Conservation (phyloP, 2,113 vertebrate species). For the Pongo pygmaeus region DNA sequence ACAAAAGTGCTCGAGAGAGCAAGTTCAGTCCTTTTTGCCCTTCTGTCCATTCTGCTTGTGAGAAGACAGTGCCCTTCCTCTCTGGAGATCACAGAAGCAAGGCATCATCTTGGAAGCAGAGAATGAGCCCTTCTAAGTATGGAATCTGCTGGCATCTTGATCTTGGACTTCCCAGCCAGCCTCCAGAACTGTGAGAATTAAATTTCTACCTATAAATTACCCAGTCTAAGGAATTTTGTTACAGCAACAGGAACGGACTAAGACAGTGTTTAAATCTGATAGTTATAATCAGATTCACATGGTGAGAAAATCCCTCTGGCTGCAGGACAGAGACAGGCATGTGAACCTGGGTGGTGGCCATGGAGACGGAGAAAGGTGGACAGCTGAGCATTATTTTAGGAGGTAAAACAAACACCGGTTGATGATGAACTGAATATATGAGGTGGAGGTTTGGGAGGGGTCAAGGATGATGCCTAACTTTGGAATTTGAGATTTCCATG, state of each 20-base stretch:
- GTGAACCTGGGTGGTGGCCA: background rate
- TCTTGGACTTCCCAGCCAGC: background rate
- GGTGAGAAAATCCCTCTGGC: background rate
- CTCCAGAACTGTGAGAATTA: background rate
- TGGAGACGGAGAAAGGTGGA: background rate
- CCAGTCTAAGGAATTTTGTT: background rate
- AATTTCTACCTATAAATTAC: background rate
- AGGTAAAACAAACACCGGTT: background rate
- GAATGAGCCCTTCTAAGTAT: background rate
- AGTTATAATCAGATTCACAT: background rate
- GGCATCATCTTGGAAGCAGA: background rate
- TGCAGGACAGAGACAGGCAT: background rate
- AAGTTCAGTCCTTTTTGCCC: background rate
- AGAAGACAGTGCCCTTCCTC: background rate
- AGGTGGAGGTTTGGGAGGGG: background rate
- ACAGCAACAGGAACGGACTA: background rate
- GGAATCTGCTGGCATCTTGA: background rate
- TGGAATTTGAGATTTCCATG: background rate
- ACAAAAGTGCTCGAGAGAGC: background rate
- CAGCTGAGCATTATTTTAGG: background rate
- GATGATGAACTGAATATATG: background rate
- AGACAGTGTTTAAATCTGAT: background rate
- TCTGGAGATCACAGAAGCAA: background rate
- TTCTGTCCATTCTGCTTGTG: background rate
- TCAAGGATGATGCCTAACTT: background rate